These are phyloP conservation scores for Aphelenchoides fujianensis DNA, from an alignment of 1,140 invertebrate genomes.

Conservation along the genomic window DNA sequence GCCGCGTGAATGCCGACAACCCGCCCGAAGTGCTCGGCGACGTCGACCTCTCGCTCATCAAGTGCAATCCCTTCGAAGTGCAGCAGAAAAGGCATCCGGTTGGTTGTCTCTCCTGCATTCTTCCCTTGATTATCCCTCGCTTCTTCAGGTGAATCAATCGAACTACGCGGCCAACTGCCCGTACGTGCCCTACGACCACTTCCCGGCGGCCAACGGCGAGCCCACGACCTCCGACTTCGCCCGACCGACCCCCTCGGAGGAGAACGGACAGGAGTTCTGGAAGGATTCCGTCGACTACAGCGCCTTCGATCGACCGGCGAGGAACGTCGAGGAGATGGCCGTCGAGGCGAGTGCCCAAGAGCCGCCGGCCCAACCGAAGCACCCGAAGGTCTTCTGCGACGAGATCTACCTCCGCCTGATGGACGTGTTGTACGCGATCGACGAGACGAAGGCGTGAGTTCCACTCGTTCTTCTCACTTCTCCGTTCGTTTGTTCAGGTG, in stretches of 20 bases:
- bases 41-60: not conserved
- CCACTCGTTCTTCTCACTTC: not conserved
- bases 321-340: not conserved
- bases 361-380: not conserved
- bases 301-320: not conserved
- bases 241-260: too few species aligned
- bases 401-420: not conserved
- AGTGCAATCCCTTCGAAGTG: not conserved
- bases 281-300: not conserved
- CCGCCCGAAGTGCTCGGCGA: not conserved
- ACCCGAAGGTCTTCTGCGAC: conserved; percentile 9
- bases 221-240: too few species aligned
- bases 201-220: too few species aligned
- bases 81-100: not conserved
- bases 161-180: too few species aligned
- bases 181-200: too few species aligned
- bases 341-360: not conserved
- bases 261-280: too few species aligned
- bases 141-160: too few species aligned
- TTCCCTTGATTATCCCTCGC: too few species aligned
- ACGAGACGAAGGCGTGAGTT: not conserved
- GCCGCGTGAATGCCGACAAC: not conserved
- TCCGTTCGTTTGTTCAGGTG: conserved; percentile 1
- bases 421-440: not conserved
- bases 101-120: too few species aligned